Conservation (phyloP, 2,888 invertebrate species). For the Sinotaia quadrata region DNA sequence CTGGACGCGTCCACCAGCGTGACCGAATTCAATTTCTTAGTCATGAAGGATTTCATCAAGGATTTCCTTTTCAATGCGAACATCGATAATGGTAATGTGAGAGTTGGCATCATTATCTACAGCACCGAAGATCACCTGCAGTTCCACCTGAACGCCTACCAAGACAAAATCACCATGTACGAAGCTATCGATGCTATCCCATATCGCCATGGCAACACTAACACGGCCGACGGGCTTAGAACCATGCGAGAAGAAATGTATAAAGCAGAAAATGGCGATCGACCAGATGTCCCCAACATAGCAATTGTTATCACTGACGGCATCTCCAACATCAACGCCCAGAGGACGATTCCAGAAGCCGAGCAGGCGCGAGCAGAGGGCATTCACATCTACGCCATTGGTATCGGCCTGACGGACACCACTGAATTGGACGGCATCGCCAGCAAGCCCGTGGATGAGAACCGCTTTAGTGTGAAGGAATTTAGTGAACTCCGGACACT, state of each 20-base stretch:
- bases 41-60: slow-evolving; percentile 50
- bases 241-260: slow-evolving; percentile 51
- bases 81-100: slow-evolving; percentile 45
- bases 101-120: slow-evolving; percentile 50
- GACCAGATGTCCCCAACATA: slow-evolving; percentile 42
- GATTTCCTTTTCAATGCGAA: slow-evolving; percentile 41
- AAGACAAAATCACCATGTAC: slow-evolving; percentile 31
- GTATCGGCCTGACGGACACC: slow-evolving; percentile 52
- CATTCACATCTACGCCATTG: slow-evolving; percentile 56
- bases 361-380: slow-evolving; percentile 33
- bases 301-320: slow-evolving; percentile 52
- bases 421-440: slow-evolving; percentile 59
- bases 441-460: slow-evolving; percentile 44
- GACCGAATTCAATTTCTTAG: slow-evolving; percentile 46
- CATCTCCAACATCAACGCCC: slow-evolving; percentile 51
- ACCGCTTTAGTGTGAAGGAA: slow-evolving; percentile 45
- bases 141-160: slow-evolving; percentile 45
- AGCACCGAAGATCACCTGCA: slow-evolving; percentile 39
- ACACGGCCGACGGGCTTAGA: slow-evolving; percentile 49
- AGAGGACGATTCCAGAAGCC: slow-evolving; percentile 44
- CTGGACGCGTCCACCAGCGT: slow-evolving; percentile 58
- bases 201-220: slow-evolving; percentile 43
- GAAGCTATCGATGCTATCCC: slow-evolving; percentile 37
- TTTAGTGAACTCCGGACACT: slow-evolving; percentile 45
- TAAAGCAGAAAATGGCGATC: slow-evolving; percentile 45